Evolutionary conservation across 1,140 invertebrate species (phyloP), one percentile per base, ranked within the genome.

Genomic region (Ceratina australensis): DNA sequence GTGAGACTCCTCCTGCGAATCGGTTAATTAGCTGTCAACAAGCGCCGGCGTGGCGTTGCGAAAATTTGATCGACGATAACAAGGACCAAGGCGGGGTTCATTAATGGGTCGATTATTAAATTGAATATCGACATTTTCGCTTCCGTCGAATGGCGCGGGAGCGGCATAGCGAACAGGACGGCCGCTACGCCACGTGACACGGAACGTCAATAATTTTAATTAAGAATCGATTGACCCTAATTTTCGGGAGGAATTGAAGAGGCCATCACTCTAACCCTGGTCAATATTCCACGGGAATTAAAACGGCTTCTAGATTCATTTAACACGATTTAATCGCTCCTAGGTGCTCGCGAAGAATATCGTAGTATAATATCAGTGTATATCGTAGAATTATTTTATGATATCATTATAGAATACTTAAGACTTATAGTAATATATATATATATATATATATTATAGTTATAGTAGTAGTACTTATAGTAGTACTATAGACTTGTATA

Each of bases 141-240:
- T 47, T 56, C 57, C 15, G 47, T 7, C 28, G 15, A 13, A 4
- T 26, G 26, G 24, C 18, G 33, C 33, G 33, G 26, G 24, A 15
- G 33, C 33, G 33, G 33, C 33, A 10, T 42, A 42, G 33, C 33
- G 26, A 22, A 20, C 24, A 52, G 5, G 42, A n/a, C 16, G 12
- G 33, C 33, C 33, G n/a, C 52, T 54, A n/a, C 15, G n/a, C 52
- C 10, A 20, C 47, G 16, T 63, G 74, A 71, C 67, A 60, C 47
- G 67, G 20, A 12, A 77, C 74, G 74, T 77, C 74, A 47, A 77
- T 77, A 71, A 77, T 54, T 69, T 77, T 71, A 71, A 77, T 71
- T 77, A 77, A 15, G 56, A 59, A 75, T 75, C 64, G 73, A 75
- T 68, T 67, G 73, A 68, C 73, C 73, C 22, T 47, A 75, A 75